Percentiles rank a stretch among this genome's conserved stretches.
Evolutionary conservation across 1,140 invertebrate genomes (phyloP).

Genomic region (Hestina assimilis): DNA sequence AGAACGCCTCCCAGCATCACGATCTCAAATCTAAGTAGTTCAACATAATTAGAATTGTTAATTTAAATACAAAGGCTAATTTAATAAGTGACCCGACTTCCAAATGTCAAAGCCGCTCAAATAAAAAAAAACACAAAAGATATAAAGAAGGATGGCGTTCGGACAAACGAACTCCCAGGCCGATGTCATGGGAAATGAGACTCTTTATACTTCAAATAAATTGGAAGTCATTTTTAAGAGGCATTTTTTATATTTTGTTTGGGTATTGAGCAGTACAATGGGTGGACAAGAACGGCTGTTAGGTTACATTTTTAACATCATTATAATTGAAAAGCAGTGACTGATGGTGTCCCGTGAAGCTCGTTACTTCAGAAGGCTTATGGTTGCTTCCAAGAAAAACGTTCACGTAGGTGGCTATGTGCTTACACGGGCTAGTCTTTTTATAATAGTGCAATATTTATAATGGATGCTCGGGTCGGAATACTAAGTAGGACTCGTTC

Average conservation of each 20-base stretch:
- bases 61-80: conserved; percentile 78
- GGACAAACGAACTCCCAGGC: conserved; percentile 53
- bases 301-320: conserved; percentile 76
- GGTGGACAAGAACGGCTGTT: conserved; percentile 71
- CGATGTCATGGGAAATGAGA: conserved; percentile 68
- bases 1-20: conserved; percentile 14
- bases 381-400: conserved; percentile 35
- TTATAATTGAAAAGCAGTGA: conserved; percentile 75
- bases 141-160: conserved; percentile 66
- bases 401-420: conserved; percentile 34
- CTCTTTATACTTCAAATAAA: conserved; percentile 74
- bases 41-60: conserved; percentile 66
- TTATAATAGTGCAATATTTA: conserved; percentile 34
- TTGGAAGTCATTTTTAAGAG: conserved; percentile 74
- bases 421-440: conserved; percentile 25
- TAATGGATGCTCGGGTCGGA: conserved; percentile 21
- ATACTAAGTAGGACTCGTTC: conserved; percentile 19
- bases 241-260: conserved; percentile 57
- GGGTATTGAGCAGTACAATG: conserved; percentile 69
- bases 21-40: conserved; percentile 13
- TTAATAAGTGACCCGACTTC: conserved; percentile 73
- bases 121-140: conserved; percentile 65
- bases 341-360: conserved; percentile 48
- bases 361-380: conserved; percentile 41
- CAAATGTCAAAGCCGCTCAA: conserved; percentile 71